A percentile compares a stretch with the other conserved stretches of the same genome.
Evolutionary conservation across 1,140 invertebrate species (phyloP).

Genomic region (Neodiprion virginianus): DNA sequence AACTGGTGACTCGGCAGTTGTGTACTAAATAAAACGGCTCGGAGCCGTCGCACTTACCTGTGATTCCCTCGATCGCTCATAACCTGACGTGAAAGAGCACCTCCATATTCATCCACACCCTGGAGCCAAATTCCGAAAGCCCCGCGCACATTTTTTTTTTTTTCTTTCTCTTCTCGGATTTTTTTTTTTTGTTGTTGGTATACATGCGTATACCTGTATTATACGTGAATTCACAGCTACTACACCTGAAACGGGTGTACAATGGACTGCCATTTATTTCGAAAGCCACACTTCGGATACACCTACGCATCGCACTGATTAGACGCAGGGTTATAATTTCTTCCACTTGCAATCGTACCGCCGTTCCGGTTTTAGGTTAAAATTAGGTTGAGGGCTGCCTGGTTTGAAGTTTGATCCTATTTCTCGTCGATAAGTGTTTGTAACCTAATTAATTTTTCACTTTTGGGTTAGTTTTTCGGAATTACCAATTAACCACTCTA

Average conservation of each 20-base stretch:
- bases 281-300: not conserved
- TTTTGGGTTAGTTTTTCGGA: too few relatives aligned
- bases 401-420: too few relatives aligned
- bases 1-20: slow-evolving; percentile 14
- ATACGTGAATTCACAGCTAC: not conserved
- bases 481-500: too few relatives aligned
- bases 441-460: too few relatives aligned
- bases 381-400: too few relatives aligned
- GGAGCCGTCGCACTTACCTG: slow-evolving; percentile 20
- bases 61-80: slow-evolving; percentile 22
- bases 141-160: not conserved
- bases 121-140: slow-evolving; percentile 6
- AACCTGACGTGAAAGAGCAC: slow-evolving; percentile 22
- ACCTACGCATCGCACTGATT: not conserved
- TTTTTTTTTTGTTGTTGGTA: not conserved
- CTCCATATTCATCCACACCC: slow-evolving; percentile 10
- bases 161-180: not conserved
- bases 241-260: not conserved
- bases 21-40: slow-evolving; percentile 17
- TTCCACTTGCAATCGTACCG: too few relatives aligned
- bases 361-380: too few relatives aligned
- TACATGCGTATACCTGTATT: not conserved
- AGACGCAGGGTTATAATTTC: too few relatives aligned
- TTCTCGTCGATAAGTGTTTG: too few relatives aligned
- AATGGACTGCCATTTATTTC: slow-evolving; percentile 4